These are phyloP conservation scores for Chalcosyrphus nemorum DNA, from an alignment of 2,888 invertebrate species.

Conservation along the genomic window DNA sequence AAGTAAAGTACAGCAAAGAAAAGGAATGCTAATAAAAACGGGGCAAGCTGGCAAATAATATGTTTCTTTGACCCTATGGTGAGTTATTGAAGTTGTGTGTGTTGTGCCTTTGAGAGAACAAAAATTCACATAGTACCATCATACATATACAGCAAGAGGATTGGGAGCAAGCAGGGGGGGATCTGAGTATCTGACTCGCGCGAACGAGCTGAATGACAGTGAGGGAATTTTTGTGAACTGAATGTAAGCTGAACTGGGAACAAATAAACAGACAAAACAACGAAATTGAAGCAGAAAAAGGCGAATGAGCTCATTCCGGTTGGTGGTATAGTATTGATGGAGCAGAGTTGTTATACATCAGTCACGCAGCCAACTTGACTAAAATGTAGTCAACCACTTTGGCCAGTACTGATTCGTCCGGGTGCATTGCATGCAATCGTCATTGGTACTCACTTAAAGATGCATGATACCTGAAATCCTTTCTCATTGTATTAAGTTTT, in stretches of 20 bases:
- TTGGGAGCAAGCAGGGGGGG: background rate
- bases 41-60: conserved; percentile 61
- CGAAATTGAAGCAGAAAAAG: conserved; percentile 36
- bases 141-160: too few relatives aligned
- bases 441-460: background rate
- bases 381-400: conserved; percentile 11
- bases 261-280: conserved; percentile 16
- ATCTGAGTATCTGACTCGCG: background rate
- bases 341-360: conserved; percentile 39
- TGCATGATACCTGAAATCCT: background rate
- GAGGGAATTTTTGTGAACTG: conserved; percentile 28
- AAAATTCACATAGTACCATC: conserved; percentile 1
- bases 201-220: background rate
- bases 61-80: conserved; percentile 72
- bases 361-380: conserved; percentile 13
- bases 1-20: conserved; percentile 46
- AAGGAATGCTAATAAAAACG: conserved; percentile 63
- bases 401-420: background rate
- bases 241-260: conserved; percentile 28
- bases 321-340: conserved; percentile 10
- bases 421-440: background rate
- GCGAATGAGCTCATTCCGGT: conserved; percentile 56
- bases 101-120: conserved; percentile 21
- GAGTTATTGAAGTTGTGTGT: conserved; percentile 57
- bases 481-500: background rate